phyloP scores from a whole-genome alignment of 2,888 invertebrate genomes.

The Ennomos fuscantarius region DNA sequence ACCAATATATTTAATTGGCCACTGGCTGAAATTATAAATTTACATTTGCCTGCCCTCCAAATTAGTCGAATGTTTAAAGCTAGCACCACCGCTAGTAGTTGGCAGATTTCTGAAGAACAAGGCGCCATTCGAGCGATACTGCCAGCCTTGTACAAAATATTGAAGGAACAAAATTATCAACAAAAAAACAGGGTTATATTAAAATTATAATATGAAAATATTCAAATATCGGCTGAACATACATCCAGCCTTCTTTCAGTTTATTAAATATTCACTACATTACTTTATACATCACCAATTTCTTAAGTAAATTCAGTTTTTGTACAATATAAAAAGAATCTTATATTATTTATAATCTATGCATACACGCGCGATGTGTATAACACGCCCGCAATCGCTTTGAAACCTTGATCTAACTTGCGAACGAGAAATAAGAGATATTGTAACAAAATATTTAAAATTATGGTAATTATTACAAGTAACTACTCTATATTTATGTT shows the following conservation, averaged over 20 bases:
- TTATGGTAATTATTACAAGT: slow-evolving; percentile 83
- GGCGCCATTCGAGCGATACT: slow-evolving; percentile 48
- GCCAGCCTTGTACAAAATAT: slow-evolving; percentile 71
- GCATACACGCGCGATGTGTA: slow-evolving; percentile 75
- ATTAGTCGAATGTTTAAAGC: slow-evolving; percentile 64
- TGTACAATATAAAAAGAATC: slow-evolving; percentile 86
- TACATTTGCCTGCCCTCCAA: slow-evolving; percentile 76
- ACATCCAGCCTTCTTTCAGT: slow-evolving; percentile 82
- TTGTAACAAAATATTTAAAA: slow-evolving; percentile 82
- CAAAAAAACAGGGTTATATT: slow-evolving; percentile 85
- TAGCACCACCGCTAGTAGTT: slow-evolving; percentile 53
- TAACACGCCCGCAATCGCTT: slow-evolving; percentile 70
- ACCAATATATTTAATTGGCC: slow-evolving; percentile 85
- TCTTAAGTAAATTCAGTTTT: slow-evolving; percentile 85
- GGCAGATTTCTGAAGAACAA: slow-evolving; percentile 29
- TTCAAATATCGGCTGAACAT: slow-evolving; percentile 82
- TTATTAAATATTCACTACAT: slow-evolving; percentile 85
- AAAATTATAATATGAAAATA: slow-evolving; percentile 86
- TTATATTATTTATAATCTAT: slow-evolving; percentile 77
- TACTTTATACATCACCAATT: slow-evolving; percentile 85
- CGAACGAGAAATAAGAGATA: slow-evolving; percentile 74
- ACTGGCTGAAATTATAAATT: slow-evolving; percentile 82
- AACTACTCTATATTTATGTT: slow-evolving; percentile 82
- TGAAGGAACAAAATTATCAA: slow-evolving; percentile 78
- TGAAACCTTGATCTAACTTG: slow-evolving; percentile 77